These are phyloP conservation scores for Lutjanus campechanus DNA, from an alignment of 2,797 vertebrate species.

Conservation along the genomic window DNA sequence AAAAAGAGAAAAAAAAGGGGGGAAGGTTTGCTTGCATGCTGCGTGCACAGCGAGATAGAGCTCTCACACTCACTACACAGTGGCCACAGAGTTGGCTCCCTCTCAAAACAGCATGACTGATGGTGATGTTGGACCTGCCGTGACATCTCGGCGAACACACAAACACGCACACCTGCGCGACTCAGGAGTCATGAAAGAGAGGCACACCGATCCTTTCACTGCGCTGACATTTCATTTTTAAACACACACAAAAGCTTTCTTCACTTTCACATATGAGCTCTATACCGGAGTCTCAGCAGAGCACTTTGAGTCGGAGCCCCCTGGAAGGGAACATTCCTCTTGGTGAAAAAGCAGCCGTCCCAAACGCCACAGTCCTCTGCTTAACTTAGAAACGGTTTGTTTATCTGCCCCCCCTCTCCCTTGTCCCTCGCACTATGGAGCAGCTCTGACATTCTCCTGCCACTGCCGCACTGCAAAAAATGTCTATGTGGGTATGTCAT, in stretches of 20 bases:
- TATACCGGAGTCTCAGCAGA: slow-evolving; percentile 42
- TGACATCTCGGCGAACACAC: slow-evolving; percentile 51
- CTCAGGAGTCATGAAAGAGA: slow-evolving; percentile 46
- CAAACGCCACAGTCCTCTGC: slow-evolving; percentile 58
- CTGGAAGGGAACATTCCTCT: slow-evolving; percentile 77
- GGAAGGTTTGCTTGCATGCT: slow-evolving; percentile 80
- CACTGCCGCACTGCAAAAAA: slow-evolving; percentile 37
- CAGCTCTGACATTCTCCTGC: slow-evolving; percentile 63
- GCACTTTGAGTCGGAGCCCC: slow-evolving; percentile 46
- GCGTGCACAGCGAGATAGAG: slow-evolving; percentile 84
- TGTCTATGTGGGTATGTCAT: slow-evolving; percentile 54
- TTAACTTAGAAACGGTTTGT: slow-evolving; percentile 75
- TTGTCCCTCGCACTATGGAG: slow-evolving; percentile 32
- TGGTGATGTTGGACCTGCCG: slow-evolving; percentile 63
- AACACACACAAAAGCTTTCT: slow-evolving; percentile 67
- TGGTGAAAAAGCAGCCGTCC: slow-evolving; percentile 68
- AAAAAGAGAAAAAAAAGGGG: slow-evolving; percentile 50
- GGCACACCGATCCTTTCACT: slow-evolving; percentile 56
- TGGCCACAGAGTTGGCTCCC: slow-evolving; percentile 70
- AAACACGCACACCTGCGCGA: slow-evolving; percentile 61
- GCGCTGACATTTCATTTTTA: slow-evolving; percentile 70
- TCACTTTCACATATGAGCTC: slow-evolving; percentile 56
- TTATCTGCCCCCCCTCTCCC: slow-evolving; percentile 55
- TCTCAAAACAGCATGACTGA: slow-evolving; percentile 77
- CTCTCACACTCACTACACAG: slow-evolving; percentile 80